Percentiles rank a stretch among this genome's conserved stretches.
Evolutionary conservation across 2,888 invertebrate genomes (phyloP).

Genomic region (Idaea biselata): DNA sequence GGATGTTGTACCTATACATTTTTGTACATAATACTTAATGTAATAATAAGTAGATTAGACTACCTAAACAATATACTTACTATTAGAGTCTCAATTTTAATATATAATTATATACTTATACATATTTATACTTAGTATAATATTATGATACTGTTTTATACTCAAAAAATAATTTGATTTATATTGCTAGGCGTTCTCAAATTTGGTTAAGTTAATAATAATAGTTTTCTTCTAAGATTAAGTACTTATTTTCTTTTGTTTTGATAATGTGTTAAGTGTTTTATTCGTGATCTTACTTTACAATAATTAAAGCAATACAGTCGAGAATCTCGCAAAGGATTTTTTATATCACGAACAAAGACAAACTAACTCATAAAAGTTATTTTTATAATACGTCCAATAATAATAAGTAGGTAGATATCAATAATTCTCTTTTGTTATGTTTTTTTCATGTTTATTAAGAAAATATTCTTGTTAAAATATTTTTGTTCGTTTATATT

Average conservation of each 20-base stretch:
- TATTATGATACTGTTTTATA: too few species aligned
- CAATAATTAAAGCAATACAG: not conserved
- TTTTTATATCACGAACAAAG: not conserved
- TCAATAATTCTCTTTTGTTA: not conserved
- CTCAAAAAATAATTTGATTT: too few species aligned
- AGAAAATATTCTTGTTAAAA: not conserved
- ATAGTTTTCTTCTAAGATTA: not conserved
- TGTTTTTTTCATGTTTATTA: not conserved
- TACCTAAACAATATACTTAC: not conserved
- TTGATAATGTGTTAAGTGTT: not conserved
- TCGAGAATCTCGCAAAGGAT: not conserved
- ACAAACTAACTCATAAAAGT: not conserved
- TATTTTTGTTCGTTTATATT: not conserved
- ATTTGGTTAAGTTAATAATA: not conserved
- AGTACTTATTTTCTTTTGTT: not conserved
- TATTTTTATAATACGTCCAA: conserved; percentile 2
- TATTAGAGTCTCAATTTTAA: not conserved
- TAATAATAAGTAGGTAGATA: not conserved
- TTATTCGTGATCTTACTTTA: not conserved
- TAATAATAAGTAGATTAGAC: conserved; percentile 9
- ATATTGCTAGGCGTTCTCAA: not conserved
- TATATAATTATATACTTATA: too few species aligned
- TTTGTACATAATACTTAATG: conserved; percentile 5
- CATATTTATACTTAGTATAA: too few species aligned
- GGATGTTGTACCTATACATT: conserved; percentile 33